A percentile compares a stretch with the other conserved stretches of the same genome.
Conservation (phyloP, 64 coral and sea anemone species). For the Stichodactyla mertensii region DNA sequence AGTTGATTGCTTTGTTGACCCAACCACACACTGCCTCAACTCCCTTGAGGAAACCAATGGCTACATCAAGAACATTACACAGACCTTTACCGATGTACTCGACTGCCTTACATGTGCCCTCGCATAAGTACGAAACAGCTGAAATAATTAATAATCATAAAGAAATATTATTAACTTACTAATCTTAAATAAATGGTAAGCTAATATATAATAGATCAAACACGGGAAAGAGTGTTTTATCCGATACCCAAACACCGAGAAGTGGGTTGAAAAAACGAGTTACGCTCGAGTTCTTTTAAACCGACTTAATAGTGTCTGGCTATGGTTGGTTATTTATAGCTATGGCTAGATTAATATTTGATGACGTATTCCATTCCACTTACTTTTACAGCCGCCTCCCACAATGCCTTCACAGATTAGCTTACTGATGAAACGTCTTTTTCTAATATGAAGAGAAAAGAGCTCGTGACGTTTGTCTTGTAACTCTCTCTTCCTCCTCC, state of each 20-base stretch:
- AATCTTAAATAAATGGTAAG: too few species aligned
- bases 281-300: too few species aligned
- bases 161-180: too few species aligned
- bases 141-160: not conserved
- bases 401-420: conserved; percentile 92
- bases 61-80: conserved; percentile 76
- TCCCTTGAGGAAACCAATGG: conserved; percentile 78
- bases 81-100: conserved; percentile 88
- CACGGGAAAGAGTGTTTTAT: too few species aligned
- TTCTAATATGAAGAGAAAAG: conserved; percentile 86
- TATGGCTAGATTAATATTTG: too few species aligned
- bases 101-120: conserved; percentile 76
- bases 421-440: conserved; percentile 90
- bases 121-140: conserved; percentile 75
- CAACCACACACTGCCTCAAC: conserved; percentile 70
- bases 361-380: not conserved
- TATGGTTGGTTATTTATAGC: too few species aligned
- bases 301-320: too few species aligned
- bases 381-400: conserved; percentile 81
- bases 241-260: too few species aligned
- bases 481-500: conserved; percentile 75
- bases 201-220: too few species aligned
- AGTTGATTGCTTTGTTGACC: conserved; percentile 89
- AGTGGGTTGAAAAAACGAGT: too few species aligned
- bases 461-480: conserved; percentile 72